Base-by-base conservation (phyloP, 1,140 invertebrate species). In the Ceratitis capitata region DNA sequence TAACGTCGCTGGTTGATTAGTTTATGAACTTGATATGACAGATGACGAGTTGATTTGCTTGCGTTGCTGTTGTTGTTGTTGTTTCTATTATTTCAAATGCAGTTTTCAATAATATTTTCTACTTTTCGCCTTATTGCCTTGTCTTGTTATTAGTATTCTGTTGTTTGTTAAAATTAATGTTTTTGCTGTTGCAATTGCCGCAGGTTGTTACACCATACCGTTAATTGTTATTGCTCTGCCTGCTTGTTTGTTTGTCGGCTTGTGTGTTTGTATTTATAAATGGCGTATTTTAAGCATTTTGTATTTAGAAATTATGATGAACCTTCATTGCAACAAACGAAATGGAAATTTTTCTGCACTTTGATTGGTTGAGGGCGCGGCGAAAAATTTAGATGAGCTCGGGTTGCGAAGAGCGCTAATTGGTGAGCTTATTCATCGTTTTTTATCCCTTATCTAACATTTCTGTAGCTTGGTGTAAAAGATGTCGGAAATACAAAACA, bases 11-110 rank as follows among this genome's bases (percentile, higher is more conserved):
- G 42, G 42, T 82, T 82, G 26, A 69, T 69, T 69, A 69, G 61
- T 39, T 69, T 69, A 69, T 69, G 61, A 69, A 69, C 16, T 69
- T 69, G 61, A 69, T 69, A 69, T 69, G 61, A 69, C 61, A 69
- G 61, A 35, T 29, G 32, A 6, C n/a, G 32, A 10, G 9, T 6
- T 82, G 29, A 19, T 82, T 23, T 45, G 29, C 26, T 82, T 32
- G 39, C 26, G 74, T 23, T 82, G 78, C 19, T 69, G 32, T 69
- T 39, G 61, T 39, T 35, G 19, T 69, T 39, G 26, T 61, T 61
- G 26, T 6, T 23, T 32, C 23, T 6, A 10, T 6, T 61, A 32
- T 49, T 5, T 19, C 19, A n/a, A 5, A 35, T 69, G 29, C 32
- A 5, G 35, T 64, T 9, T 35, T 4, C 14, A 3, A 32, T 19